Evolutionary conservation across 1,140 invertebrate species (phyloP), one percentile per base, ranked within the genome.

Genomic region (Papilio aristodemus): DNA sequence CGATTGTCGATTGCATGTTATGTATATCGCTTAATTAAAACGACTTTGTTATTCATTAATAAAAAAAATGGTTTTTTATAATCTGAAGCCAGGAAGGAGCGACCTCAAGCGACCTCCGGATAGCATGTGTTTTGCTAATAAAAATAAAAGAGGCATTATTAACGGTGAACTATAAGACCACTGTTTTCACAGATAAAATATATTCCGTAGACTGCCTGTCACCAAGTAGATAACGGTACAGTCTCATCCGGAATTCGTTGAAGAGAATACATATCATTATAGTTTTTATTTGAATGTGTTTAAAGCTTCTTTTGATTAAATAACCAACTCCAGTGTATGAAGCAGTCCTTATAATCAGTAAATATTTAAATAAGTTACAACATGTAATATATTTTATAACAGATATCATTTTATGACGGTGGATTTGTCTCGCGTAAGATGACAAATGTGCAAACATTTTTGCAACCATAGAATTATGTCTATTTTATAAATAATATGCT

Each of bases 151-250:
- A 76, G 70, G 76, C 76, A 71, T 79, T 83, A 75, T 54, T 84
- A 76, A 70, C 72, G 57, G 36, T 58, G 66, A 70, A 74, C 79
- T 78, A 89, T 77, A 66, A 72, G 63, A 17, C 58, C 71, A 74
- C 72, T 85, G 72, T 83, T 73, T 25, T 38, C 17, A 27, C 41
- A 50, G 84, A 86, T 85, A 85, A 80, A 50, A 67, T 72, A 46
- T 71, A 68, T 71, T 71, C 72, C 69, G 82, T 81, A 90, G 87
- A 90, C 87, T 75, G 86, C 85, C 25, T 84, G 87, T 85, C 87
- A 86, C 85, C 86, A 70, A 50, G 59, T 36, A 14, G 71, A 79
- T 73, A 76, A 74, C 72, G 69, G 59, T 11, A 39, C 41, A 70
- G 46, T 69, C 58, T 70, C 46, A 69, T 67, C 54, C 9, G 14